Evolutionary conservation across 35 echinoderm and acorn worm genomes (phyloP), one percentile per base, ranked within the genome.

Genomic region (Heliocidaris erythrogramma): DNA sequence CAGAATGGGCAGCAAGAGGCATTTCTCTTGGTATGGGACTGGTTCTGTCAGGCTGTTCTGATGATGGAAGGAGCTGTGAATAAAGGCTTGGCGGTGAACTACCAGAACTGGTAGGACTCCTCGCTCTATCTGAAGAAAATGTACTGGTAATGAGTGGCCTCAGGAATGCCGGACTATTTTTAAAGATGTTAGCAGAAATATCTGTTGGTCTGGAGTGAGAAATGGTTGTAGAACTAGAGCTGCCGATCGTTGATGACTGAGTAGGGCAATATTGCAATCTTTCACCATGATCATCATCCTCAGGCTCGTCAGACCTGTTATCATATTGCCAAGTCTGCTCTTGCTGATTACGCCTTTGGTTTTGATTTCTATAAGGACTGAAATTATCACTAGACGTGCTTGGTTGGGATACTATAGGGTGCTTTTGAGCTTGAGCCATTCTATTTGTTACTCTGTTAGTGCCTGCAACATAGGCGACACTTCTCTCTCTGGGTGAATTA

Each of bases 391-490:
- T 52, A 11, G 91, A 92, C 13, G 50, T 49, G 59, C 91, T 59
- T 24, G 91, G 91, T 30, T n/a, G 50, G 21, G 50, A 50, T 5
- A 49, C 10, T 48, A 42, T 48, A 18, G 14, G 14, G 50, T 3
- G n/a, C 0, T 92, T 30, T 92, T 49, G 86, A 89, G 5, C 13
- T 30, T 35, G 48, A 59, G 48, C 29, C 50, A 59, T 48, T 30
- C n/a, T 92, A 3, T 50, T 48, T 52, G 21, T 92, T 49, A 30
- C 3, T 59, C 91, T 49, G 48, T 59, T 92, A 17, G 91, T 92
- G 48, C 91, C 91, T n/a, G 91, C 31, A 92, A 92, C 91, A 92
- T 92, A 59, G n/a, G 91, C 91, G n/a, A 92, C 11, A 92, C 48
- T 92, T 30, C 17, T 32, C n/a, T 92, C 91, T 92, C 16, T 48